Base-by-base conservation (phyloP, 2,888 invertebrate species). In the Artemia sp. region DNA sequence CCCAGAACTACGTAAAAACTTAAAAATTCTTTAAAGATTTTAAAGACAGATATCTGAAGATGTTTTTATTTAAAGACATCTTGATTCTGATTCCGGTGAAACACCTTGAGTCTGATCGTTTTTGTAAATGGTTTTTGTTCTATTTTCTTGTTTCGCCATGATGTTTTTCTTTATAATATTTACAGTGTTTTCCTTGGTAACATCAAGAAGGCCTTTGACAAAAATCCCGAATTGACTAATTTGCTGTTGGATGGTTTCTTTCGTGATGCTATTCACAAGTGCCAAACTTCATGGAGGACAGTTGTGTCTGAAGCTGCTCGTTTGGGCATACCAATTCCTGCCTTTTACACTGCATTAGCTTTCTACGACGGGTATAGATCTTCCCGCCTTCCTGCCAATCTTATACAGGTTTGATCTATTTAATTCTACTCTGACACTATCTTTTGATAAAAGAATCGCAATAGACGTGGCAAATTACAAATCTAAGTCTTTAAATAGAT, bases 361-460 rank as follows among this genome's bases (percentile, higher is more conserved):
- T 98, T 98, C 82, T 98, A 92, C 78, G 98, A 98, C 80, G 97
- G 97, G 1, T 97, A 93, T 79, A 85, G 96, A 70, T 85, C 88
- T 2, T 86, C 83, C 64, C 82, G 85, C 69, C 81, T 97, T 68
- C 97, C 98, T 0, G 97, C 98, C 8, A 98, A 98, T 80, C 82
- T 98, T 71, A 82, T 97, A 71, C 97, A 97, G 83, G 89, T 86
- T 77, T 72, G 70, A 58, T 19, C 51, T 38, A 9, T 12, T 66
- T 50, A 68, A 52, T 52, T 12, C 9, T 51, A 38, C 50, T 50
- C 7, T 6, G 38, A 38, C 38, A 38, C 38, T 38, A 38, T 38
- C 38, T 38, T 38, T 38, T 38, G 38, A 38, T 38, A 38, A 38
- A 38, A 38, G 38, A 38, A 38, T 38, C 38, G 6, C 6, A 4